Percentiles rank a stretch among this genome's conserved stretches.
Evolutionary conservation across 2,797 vertebrate genomes (phyloP).

Genomic region (Hirundo rustica): DNA sequence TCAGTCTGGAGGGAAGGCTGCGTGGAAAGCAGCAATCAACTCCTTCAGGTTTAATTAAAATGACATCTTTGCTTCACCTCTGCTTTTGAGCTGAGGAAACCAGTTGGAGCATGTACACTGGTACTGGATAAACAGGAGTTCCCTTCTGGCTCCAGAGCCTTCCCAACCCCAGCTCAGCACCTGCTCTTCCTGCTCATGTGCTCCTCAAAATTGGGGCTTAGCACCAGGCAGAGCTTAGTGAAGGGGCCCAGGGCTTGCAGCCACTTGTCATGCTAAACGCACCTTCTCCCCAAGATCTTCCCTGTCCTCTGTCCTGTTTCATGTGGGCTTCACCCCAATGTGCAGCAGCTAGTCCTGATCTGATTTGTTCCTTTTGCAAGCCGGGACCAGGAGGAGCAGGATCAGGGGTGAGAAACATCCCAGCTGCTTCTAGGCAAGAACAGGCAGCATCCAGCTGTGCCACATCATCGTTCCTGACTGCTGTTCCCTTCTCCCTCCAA

Average conservation of each 20-base stretch:
- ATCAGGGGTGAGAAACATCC: not conserved
- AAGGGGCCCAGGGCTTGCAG: not conserved
- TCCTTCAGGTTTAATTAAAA: conserved; percentile 33
- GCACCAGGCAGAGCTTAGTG: not conserved
- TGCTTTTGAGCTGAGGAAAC: not conserved
- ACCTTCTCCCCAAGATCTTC: not conserved
- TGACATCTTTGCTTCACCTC: not conserved
- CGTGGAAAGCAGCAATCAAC: not conserved
- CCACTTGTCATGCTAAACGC: not conserved
- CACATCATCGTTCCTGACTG: not conserved
- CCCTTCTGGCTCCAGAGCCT: not conserved
- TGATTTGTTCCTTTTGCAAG: not conserved
- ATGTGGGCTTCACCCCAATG: not conserved
- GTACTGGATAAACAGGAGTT: not conserved
- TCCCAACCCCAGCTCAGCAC: not conserved
- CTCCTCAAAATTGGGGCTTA: not conserved
- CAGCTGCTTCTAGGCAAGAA: not conserved
- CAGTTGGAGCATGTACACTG: not conserved
- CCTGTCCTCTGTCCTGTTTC: not conserved
- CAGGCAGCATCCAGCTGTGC: not conserved
- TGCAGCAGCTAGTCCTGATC: not conserved
- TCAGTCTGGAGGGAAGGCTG: not conserved
- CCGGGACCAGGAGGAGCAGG: not conserved
- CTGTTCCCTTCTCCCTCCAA: not conserved
- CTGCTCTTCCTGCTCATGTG: not conserved